Conservation (phyloP, 2,888 invertebrate species). For the Calameuta filiformis region DNA sequence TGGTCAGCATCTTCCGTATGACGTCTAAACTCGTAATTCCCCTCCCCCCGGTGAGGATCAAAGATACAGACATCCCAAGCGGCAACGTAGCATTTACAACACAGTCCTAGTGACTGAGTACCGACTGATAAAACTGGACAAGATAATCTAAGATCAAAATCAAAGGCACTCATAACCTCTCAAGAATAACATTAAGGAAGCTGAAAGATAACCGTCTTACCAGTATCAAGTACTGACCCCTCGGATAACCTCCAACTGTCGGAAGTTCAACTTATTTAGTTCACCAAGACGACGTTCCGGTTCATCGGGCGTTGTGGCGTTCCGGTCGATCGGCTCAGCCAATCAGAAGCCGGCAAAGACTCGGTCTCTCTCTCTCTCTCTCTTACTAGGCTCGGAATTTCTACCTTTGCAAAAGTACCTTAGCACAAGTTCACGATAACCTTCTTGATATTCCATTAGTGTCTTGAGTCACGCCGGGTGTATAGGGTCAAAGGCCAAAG, state of each 20-base stretch:
- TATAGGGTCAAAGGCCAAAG: neutral
- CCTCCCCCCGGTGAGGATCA: neutral
- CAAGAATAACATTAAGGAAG: neutral
- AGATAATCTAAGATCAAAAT: neutral
- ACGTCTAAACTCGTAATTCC: neutral
- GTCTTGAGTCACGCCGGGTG: neutral
- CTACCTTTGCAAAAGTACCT: neutral
- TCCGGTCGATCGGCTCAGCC: neutral
- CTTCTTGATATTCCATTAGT: neutral
- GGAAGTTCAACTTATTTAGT: neutral
- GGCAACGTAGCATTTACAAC: neutral
- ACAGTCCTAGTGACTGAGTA: neutral
- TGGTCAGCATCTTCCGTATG: neutral
- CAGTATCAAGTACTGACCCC: neutral
- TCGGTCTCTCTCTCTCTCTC: neutral
- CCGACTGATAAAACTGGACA: neutral
- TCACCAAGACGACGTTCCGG: neutral
- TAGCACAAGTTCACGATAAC: neutral
- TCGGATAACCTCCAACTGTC: neutral
- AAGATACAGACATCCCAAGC: neutral
- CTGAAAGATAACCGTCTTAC: neutral
- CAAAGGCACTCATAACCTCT: neutral
- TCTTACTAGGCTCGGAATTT: neutral
- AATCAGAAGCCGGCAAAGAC: neutral
- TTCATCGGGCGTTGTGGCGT: neutral